phyloP scores from a whole-genome alignment of 2,888 invertebrate species.

The Netelia inedita region DNA sequence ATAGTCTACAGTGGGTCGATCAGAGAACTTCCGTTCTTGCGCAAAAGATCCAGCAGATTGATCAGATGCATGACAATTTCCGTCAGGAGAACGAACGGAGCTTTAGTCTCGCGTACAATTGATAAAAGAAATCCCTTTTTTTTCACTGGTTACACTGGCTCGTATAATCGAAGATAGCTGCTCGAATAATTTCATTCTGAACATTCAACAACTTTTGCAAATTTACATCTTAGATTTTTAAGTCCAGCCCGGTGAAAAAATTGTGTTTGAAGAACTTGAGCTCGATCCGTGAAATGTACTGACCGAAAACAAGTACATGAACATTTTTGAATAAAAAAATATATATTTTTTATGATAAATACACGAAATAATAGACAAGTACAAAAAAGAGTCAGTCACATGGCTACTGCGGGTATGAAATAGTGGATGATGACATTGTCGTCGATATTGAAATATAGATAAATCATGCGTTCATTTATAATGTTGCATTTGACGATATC shows the following conservation, averaged over 20 bases:
- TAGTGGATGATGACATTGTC: conserved; percentile 92
- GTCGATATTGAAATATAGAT: conserved; percentile 90
- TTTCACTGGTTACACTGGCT: conserved; percentile 12
- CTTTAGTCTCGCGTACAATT: conserved; percentile 88
- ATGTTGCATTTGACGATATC: conserved; percentile 92
- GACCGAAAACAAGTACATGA: background rate
- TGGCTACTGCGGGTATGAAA: conserved; percentile 90
- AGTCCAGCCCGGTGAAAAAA: too few relatives aligned
- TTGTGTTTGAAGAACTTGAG: too few relatives aligned
- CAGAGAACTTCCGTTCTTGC: conserved; percentile 92
- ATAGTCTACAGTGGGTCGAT: conserved; percentile 97
- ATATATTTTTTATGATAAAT: conserved; percentile 63
- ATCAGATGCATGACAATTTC: conserved; percentile 92
- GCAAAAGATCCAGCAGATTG: conserved; percentile 92
- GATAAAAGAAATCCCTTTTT: conserved; percentile 45
- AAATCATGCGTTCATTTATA: conserved; percentile 90
- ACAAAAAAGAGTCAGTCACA: conserved; percentile 48
- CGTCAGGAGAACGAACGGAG: conserved; percentile 91
- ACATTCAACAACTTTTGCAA: too few relatives aligned
- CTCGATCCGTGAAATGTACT: background rate
- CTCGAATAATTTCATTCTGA: too few relatives aligned
- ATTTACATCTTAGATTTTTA: too few relatives aligned
- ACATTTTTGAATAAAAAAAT: conserved; percentile 60
- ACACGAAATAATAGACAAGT: conserved; percentile 27
- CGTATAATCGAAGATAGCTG: too few relatives aligned